Evolutionary conservation across 2,888 invertebrate species (phyloP).

Genomic region (Lepidochrysops patricia): DNA sequence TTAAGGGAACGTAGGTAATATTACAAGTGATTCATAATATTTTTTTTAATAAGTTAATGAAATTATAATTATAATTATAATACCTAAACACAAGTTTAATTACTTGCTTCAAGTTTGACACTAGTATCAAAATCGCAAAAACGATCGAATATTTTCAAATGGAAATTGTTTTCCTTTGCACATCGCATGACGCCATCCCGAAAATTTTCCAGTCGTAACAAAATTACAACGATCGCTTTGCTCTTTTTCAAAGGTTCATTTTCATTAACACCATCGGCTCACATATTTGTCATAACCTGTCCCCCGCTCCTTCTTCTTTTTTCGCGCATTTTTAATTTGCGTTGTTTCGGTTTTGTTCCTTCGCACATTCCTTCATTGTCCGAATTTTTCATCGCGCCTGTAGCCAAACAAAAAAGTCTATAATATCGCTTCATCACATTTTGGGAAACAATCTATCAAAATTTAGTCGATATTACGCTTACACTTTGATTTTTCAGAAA

Average conservation of each 20-base stretch:
- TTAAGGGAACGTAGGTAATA: too few relatives aligned
- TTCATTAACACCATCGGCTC: constrained; percentile 71
- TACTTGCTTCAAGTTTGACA: neutral
- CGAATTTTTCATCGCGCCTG: constrained; percentile 34
- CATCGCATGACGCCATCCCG: neutral
- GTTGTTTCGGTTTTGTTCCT: constrained; percentile 60
- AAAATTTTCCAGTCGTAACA: constrained; percentile 28
- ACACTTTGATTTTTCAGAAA: too few relatives aligned
- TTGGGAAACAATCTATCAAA: constrained; percentile 11
- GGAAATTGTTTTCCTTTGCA: neutral
- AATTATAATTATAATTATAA: too few relatives aligned
- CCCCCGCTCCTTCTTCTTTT: constrained; percentile 52
- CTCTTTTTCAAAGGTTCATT: constrained; percentile 58
- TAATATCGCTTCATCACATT: constrained; percentile 9
- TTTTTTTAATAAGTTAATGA: too few relatives aligned
- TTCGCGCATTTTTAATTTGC: constrained; percentile 68
- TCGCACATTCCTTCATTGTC: constrained; percentile 37
- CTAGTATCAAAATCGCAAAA: neutral
- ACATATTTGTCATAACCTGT: constrained; percentile 74
- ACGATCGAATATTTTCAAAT: neutral
- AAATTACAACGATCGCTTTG: constrained; percentile 34
- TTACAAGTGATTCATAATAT: too few relatives aligned
- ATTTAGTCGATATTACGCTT: too few relatives aligned
- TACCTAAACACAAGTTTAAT: neutral
- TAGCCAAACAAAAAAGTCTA: neutral